These are phyloP conservation scores for Pipra filicauda DNA, from an alignment of 2,113 vertebrate genomes.

Conservation along the genomic window DNA sequence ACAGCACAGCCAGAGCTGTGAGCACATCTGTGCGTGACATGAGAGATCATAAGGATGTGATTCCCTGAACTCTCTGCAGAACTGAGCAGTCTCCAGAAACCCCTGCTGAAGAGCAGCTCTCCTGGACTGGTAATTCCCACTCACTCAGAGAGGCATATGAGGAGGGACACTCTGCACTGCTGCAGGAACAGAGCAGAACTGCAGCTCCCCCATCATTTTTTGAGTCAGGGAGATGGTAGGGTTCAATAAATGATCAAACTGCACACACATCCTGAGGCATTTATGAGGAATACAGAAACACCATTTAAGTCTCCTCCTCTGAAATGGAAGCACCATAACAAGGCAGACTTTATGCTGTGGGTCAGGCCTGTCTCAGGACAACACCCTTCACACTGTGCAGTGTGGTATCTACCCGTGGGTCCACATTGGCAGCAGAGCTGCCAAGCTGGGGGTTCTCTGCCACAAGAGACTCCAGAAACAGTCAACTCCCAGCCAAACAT, in stretches of 20 bases:
- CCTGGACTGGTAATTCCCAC: neutral
- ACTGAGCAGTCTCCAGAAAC: neutral
- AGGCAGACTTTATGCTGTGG: neutral
- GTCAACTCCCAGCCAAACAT: neutral
- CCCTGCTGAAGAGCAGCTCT: neutral
- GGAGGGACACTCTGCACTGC: neutral
- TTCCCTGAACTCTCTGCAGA: neutral
- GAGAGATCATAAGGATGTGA: neutral
- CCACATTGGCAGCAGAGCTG: neutral
- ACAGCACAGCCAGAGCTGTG: neutral
- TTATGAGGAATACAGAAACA: neutral
- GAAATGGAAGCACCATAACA: neutral
- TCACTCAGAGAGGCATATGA: neutral
- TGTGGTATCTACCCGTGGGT: rapidly evolving
- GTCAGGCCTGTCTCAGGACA: neutral
- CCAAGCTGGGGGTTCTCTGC: neutral
- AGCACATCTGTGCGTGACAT: neutral
- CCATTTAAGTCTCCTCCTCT: neutral
- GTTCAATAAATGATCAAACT: neutral
- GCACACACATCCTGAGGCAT: neutral
- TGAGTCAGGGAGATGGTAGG: neutral
- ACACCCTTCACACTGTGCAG: neutral
- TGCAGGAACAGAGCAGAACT: neutral
- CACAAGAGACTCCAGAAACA: neutral
- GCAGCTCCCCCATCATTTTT: rapidly evolving